Base-by-base conservation (phyloP, 2,888 invertebrate species). In the Oxycera nigricornis region DNA sequence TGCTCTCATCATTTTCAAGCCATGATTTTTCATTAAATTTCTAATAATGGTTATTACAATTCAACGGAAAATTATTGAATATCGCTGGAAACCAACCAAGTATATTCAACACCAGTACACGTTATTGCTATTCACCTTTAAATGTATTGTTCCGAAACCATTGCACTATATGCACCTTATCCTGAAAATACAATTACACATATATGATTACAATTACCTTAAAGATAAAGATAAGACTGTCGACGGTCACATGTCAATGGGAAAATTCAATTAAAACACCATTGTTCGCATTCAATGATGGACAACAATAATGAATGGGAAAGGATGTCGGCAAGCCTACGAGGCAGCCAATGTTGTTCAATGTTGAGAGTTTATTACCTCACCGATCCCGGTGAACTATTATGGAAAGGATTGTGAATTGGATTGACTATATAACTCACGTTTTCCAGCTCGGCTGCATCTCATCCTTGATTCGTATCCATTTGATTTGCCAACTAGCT, bases 221-320 rank as follows among this genome's bases (percentile, higher is more conserved):
- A 55, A 70, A 70, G 52, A 55, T 70, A 31, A 70, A 70, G 70
- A 70, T 70, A 70, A 70, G 70, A 46, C 52, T 55, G 50, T 52
- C 31, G 70, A 70, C 26, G 70, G 70, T 31, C 70, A 70, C 55
- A 70, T 70, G 70, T 70, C 70, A 70, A 70, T 70, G 70, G 72
- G 76, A 77, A 78, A 78, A 78, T 76, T 78, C 78, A 78, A 78
- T 78, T 78, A 78, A 78, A 78, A 78, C 62, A 77, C 72, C 77
- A 78, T 78, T 78, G 78, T 78, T 77, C 74, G 73, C 62, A 77
- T 77, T 78, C 78, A 78, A 78, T 78, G 78, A 78, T 76, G 77
- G 77, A 74, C 77, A 77, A 76, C 76, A 70, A 20, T 70, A 70
- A 70, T 70, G 70, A 70, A 70, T 70, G 20, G 70, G 31, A 24